Base-by-base conservation (phyloP, 2,888 invertebrate species). In the Synanthedon vespiformis region DNA sequence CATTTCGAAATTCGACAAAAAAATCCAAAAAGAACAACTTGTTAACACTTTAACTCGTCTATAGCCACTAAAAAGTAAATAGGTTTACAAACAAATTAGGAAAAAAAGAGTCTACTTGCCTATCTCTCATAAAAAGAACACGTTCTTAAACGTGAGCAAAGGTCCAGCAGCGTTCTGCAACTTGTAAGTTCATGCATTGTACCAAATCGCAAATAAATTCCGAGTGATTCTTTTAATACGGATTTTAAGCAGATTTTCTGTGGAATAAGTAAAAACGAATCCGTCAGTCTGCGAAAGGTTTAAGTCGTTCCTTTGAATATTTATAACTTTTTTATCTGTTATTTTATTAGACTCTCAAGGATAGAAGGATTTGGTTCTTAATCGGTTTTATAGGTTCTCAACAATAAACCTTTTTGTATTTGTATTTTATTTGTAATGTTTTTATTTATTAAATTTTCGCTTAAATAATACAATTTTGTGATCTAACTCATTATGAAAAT, bases 221-320 rank as follows among this genome's bases (percentile, higher is more conserved):
- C 79, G 74, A 86, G 85, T 85, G 86, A 85, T 87, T 86, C 85
- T 85, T 86, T 84, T 84, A 85, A 87, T 85, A 80, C 83, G 83
- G 85, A 85, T 85, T 86, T 87, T 84, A 87, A 85, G 85, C 84
- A 86, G 86, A 86, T 86, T 85, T 87, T 83, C 84, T 83, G 84
- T 80, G 74, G 84, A 84, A 84, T 85, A 85, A 85, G 84, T 84
- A 85, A 84, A 85, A 85, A 85, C 82, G 86, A 78, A 85, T 85
- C 81, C 84, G 83, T 85, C 86, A 86, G 80, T 74, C 77, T 68
- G 78, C 78, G 74, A 80, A 84, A 80, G 83, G 80, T 76, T 84
- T 83, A 80, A 79, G 72, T 75, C 74, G 67, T 65, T 65, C 75
- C 68, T 67, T 70, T 85, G 83, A 85, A 86, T 86, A 86, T 86